These are phyloP conservation scores for Cephus sareptanus DNA, from an alignment of 2,888 invertebrate genomes.

Conservation along the genomic window DNA sequence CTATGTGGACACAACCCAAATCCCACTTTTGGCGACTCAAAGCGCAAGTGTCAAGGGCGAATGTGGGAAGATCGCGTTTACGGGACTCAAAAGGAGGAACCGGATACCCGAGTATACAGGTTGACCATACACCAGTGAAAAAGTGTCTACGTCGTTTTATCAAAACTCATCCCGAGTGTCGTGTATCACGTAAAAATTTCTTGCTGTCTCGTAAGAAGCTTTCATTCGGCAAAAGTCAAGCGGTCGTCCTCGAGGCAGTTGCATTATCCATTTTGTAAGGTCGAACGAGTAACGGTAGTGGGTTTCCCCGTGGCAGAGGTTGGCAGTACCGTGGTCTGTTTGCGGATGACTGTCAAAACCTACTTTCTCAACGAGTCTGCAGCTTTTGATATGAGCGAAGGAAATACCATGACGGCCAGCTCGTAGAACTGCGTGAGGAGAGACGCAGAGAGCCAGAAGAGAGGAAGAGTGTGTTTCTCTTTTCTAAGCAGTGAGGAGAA, in stretches of 20 bases:
- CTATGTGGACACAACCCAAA: neutral
- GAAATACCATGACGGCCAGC: conserved; percentile 25
- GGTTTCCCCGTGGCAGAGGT: conserved; percentile 18
- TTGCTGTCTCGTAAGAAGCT: neutral
- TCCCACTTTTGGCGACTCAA: neutral
- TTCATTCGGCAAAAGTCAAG: neutral
- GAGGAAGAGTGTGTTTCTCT: conserved; percentile 22
- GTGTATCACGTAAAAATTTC: neutral
- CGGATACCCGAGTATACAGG: neutral
- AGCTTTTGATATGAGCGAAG: conserved; percentile 20
- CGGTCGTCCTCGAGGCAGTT: neutral
- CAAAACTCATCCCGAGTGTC: neutral
- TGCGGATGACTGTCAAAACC: conserved; percentile 63
- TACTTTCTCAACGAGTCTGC: conserved; percentile 43
- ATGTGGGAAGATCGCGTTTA: neutral
- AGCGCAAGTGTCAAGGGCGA: neutral
- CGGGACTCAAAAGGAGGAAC: neutral
- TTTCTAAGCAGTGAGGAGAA: conserved; percentile 12
- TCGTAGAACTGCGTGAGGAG: conserved; percentile 12
- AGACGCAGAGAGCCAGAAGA: conserved; percentile 13
- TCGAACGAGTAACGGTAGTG: neutral
- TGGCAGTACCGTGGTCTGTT: conserved; percentile 50
- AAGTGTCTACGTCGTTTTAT: neutral
- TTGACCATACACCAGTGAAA: neutral
- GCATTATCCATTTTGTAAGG: neutral